Base-by-base conservation (phyloP, 2,797 vertebrate species). In the Rhincodon typus region DNA sequence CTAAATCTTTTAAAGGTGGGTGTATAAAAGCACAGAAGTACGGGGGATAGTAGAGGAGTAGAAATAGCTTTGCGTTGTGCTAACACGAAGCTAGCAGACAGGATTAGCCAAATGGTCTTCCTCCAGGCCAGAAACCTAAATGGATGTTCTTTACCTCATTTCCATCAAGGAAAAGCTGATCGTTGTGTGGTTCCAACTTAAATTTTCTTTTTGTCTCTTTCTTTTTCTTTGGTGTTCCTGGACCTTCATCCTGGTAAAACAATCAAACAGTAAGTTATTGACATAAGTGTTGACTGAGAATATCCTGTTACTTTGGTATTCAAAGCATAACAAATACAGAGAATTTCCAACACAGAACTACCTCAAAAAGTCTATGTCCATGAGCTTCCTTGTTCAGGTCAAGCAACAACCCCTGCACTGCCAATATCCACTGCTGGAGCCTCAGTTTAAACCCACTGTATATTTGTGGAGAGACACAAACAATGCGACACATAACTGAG, bases 181-280 rank as follows among this genome's bases (percentile, higher is more conserved):
- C 99, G 96, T 99, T 99, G 6, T 99, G 99, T 96, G 98, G 99
- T 97, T 99, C 99, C 96, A 99, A 98, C 97, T 99, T 99, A 97
- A 99, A 99, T 97, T 99, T 99, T 97, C 99, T 99, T 97, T 99
- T 99, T 62, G 98, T 98, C 96, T 99, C 99, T 96, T 99, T 99
- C 96, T 98, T 98, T 97, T 99, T 99, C 97, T 99, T 99, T 8
- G 99, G 99, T 72, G 98, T 98, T 96, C 99, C 99, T 69, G 99
- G 99, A 95, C 98, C 98, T 95, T 99, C 99, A 94, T 99, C 99
- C 99, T 99, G 96, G 96, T 12, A 96, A 46, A 94, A 96, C 19
- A 96, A 96, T 38, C 34, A 95, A 38, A 79, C 0, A 13, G 30
- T 3, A 69, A 67, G 34, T 42, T 79, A 46, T 13, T 84, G 38